Percentiles rank a stretch among this genome's conserved stretches.
Evolutionary conservation across 2,797 vertebrate species (phyloP).

Genomic region (Pangasius larnaudii): DNA sequence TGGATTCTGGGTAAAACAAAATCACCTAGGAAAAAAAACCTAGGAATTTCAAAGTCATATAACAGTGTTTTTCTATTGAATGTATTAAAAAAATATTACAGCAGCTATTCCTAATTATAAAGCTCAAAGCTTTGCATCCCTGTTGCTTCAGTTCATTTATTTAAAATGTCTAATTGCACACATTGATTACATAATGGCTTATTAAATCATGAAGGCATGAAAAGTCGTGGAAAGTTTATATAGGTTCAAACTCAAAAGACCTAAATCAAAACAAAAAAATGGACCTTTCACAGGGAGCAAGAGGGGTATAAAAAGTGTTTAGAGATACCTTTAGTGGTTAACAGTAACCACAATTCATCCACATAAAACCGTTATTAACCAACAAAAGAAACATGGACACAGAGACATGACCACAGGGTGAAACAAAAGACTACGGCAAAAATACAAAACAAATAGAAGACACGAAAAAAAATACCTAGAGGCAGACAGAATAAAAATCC

Average conservation of each 20-base stretch:
- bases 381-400: background rate
- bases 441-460: background rate
- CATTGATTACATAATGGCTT: background rate
- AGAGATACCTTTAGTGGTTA: background rate
- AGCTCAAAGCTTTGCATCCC: background rate
- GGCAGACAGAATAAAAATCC: background rate
- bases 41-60: background rate
- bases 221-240: background rate
- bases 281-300: background rate
- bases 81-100: background rate
- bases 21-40: too few relatives aligned
- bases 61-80: background rate
- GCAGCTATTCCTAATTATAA: background rate
- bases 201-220: background rate
- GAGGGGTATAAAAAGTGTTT: background rate
- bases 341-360: background rate
- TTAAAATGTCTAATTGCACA: background rate
- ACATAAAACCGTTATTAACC: background rate
- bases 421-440: background rate
- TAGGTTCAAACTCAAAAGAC: background rate
- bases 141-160: background rate
- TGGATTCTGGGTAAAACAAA: background rate
- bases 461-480: background rate
- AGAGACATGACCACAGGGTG: background rate
- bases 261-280: background rate